Conservation (phyloP, 2,113 vertebrate species). For the Tragelaphus scriptus region DNA sequence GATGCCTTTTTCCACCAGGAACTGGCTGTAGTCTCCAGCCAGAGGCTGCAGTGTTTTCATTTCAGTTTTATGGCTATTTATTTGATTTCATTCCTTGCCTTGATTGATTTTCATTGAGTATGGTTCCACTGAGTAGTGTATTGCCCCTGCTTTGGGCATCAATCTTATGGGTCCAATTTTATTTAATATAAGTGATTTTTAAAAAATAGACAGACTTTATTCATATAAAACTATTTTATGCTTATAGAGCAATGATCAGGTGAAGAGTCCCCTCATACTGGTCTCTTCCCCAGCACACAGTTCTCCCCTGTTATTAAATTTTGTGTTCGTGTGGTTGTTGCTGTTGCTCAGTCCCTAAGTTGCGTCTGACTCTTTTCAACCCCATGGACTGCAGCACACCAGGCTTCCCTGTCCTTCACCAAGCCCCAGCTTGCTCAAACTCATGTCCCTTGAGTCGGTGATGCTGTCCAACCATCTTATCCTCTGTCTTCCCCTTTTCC, state of each 20-base stretch:
- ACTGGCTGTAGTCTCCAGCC: background rate
- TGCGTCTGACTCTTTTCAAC: background rate
- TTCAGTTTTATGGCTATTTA: fast-evolving
- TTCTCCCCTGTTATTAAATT: background rate
- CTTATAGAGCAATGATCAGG: background rate
- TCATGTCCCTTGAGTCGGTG: background rate
- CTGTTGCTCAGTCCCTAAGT: background rate
- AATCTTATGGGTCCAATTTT: background rate
- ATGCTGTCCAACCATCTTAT: background rate
- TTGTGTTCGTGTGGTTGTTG: background rate
- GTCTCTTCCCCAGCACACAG: background rate
- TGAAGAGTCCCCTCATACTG: background rate
- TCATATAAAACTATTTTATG: background rate
- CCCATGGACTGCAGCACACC: background rate
- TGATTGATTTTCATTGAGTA: background rate
- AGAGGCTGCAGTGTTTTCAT: background rate
- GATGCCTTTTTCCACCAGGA: fast-evolving
- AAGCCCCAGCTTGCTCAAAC: background rate
- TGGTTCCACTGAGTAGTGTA: background rate
- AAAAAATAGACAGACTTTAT: background rate
- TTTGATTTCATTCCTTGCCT: background rate
- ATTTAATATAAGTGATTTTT: background rate
- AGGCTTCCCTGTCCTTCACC: background rate
- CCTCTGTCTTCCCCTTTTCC: background rate
- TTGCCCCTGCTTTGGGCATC: background rate